phyloP scores from a whole-genome alignment of 2,113 vertebrate species.

The Platysternon megacephalum region DNA sequence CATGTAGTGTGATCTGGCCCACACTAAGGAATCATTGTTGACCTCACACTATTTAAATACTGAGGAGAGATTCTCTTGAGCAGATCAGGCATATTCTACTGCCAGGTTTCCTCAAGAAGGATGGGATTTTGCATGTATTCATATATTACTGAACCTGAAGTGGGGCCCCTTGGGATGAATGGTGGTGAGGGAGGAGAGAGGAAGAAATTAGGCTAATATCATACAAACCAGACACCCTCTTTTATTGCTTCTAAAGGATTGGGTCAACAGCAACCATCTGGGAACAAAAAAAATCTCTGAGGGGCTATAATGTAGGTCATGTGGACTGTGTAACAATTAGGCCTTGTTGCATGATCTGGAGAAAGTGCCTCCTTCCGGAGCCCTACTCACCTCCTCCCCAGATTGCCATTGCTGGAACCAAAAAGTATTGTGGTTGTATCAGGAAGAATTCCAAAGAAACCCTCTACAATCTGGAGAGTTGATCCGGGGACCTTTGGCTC shows the following conservation, averaged over 20 bases:
- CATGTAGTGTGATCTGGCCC: neutral
- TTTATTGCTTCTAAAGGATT: neutral
- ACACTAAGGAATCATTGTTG: neutral
- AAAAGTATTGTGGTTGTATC: neutral
- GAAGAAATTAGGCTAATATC: neutral
- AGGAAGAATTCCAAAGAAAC: slow-evolving; percentile 28
- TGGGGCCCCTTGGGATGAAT: neutral
- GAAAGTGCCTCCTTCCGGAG: neutral
- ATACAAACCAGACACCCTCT: neutral
- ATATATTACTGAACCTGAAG: neutral
- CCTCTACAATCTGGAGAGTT: neutral
- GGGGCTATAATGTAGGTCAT: neutral
- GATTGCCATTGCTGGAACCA: neutral
- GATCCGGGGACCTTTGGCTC: slow-evolving; percentile 56
- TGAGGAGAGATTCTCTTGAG: neutral
- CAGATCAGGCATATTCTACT: neutral
- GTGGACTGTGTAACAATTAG: neutral
- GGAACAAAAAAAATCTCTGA: neutral
- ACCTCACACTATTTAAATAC: accelerated
- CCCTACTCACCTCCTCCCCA: neutral
- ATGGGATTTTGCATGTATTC: neutral
- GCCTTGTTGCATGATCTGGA: neutral
- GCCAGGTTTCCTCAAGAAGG: neutral
- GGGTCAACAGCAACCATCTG: neutral
- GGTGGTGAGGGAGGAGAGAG: neutral